phyloP scores from a whole-genome alignment of 1,140 invertebrate species.

The Colletes gigas region DNA sequence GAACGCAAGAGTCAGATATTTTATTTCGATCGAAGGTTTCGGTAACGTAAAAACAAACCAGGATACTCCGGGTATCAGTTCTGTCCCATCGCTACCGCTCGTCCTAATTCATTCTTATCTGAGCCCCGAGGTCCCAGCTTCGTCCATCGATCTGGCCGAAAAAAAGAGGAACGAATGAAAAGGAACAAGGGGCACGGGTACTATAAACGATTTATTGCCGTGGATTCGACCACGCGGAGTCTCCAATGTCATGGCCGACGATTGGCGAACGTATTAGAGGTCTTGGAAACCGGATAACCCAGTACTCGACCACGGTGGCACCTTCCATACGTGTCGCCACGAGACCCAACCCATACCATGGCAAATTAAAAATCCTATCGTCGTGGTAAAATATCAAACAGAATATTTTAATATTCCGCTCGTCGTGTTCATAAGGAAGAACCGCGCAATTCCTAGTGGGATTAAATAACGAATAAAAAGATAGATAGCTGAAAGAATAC shows the following conservation, averaged over 20 bases:
- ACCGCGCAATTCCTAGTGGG: too few relatives aligned
- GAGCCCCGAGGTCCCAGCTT: neutral
- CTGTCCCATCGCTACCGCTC: neutral
- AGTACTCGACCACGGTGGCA: neutral
- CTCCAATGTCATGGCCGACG: neutral
- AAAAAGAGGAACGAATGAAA: neutral
- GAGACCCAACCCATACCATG: too few relatives aligned
- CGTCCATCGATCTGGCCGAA: neutral
- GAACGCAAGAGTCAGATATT: neutral
- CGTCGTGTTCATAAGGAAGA: too few relatives aligned
- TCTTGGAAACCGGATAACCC: neutral
- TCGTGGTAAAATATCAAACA: too few relatives aligned
- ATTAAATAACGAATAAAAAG: too few relatives aligned
- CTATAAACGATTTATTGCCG: conserved; percentile 17
- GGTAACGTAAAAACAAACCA: neutral
- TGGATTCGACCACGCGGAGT: neutral
- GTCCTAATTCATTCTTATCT: conserved; percentile 24
- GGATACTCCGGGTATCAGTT: neutral
- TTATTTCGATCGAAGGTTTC: neutral
- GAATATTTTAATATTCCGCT: too few relatives aligned
- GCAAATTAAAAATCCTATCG: too few relatives aligned
- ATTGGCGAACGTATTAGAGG: neutral
- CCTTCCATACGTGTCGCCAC: neutral
- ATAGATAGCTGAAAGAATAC: too few relatives aligned
- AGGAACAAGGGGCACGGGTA: neutral